phyloP scores from a whole-genome alignment of 2,888 invertebrate species.

The Drosophila neoperkinsi region DNA sequence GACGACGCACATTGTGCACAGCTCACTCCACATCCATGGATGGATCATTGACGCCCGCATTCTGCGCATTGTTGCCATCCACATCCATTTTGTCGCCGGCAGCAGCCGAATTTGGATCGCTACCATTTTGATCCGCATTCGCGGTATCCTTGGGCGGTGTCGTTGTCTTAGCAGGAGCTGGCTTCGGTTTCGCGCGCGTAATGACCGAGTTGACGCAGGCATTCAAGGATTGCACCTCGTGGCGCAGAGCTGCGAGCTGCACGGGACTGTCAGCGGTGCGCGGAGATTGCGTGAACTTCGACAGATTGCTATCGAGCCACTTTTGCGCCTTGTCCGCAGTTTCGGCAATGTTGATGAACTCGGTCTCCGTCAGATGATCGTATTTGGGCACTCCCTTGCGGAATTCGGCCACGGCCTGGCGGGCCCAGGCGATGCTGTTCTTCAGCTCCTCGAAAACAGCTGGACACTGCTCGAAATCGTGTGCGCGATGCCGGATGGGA shows the following conservation, averaged over 20 bases:
- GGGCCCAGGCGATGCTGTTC: slow-evolving; percentile 91
- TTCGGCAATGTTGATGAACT: slow-evolving; percentile 91
- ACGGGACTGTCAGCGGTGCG: slow-evolving; percentile 91
- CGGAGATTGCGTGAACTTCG: slow-evolving; percentile 88
- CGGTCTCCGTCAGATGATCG: slow-evolving; percentile 92
- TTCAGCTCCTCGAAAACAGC: slow-evolving; percentile 93
- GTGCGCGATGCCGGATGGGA: slow-evolving; percentile 93
- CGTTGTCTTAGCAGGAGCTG: slow-evolving; percentile 85
- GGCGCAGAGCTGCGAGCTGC: slow-evolving; percentile 91
- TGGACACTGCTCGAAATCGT: slow-evolving; percentile 93
- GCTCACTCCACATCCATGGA: slow-evolving; percentile 84
- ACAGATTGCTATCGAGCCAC: slow-evolving; percentile 93
- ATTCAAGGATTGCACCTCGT: slow-evolving; percentile 89
- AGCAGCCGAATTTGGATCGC: slow-evolving; percentile 51
- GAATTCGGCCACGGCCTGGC: slow-evolving; percentile 91
- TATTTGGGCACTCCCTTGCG: slow-evolving; percentile 90
- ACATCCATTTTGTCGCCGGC: slow-evolving; percentile 71
- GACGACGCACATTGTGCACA: slow-evolving; percentile 8
- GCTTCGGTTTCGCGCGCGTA: slow-evolving; percentile 96
- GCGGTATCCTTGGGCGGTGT: slow-evolving; percentile 70
- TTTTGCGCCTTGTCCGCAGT: slow-evolving; percentile 89
- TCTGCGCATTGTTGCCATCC: slow-evolving; percentile 59
- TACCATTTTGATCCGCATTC: slow-evolving; percentile 66
- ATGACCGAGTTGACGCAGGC: slow-evolving; percentile 90
- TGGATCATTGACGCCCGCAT: slow-evolving; percentile 73